Conservation (phyloP, 2,888 invertebrate species). For the Drosophila rubida region DNA sequence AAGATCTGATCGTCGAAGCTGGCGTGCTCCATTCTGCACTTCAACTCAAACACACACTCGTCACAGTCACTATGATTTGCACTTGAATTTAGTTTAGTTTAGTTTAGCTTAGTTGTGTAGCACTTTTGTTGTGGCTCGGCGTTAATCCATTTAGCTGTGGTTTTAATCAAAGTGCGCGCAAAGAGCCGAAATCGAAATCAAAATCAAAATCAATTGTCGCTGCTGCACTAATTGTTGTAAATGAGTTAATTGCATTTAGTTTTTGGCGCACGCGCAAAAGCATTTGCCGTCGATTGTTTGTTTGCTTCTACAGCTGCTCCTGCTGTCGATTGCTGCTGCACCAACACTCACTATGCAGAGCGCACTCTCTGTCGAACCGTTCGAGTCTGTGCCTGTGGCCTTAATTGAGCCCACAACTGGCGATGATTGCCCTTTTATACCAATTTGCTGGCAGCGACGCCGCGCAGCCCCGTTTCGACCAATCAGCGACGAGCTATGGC, state of each 20-base stretch:
- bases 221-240: constrained; percentile 72
- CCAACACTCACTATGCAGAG: constrained; percentile 3
- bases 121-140: constrained; percentile 80
- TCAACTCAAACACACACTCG: neutral
- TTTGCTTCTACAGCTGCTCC: constrained; percentile 3
- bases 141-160: constrained; percentile 70
- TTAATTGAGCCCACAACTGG: constrained; percentile 85
- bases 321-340: constrained; percentile 26
- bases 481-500: constrained; percentile 83
- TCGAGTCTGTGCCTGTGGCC: constrained; percentile 83
- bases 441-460: constrained; percentile 70
- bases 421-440: constrained; percentile 89
- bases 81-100: constrained; percentile 4
- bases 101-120: constrained; percentile 5
- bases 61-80: constrained; percentile 7
- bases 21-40: constrained; percentile 88
- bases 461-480: constrained; percentile 59
- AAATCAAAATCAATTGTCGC: constrained; percentile 76
- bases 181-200: constrained; percentile 30
- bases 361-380: constrained; percentile 60
- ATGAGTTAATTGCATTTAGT: constrained; percentile 82
- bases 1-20: constrained; percentile 92
- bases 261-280: constrained; percentile 58
- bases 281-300: constrained; percentile 37
- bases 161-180: constrained; percentile 74